Evolutionary conservation across 2,888 invertebrate genomes (phyloP).

Genomic region (Caenorhabditis sinica): DNA sequence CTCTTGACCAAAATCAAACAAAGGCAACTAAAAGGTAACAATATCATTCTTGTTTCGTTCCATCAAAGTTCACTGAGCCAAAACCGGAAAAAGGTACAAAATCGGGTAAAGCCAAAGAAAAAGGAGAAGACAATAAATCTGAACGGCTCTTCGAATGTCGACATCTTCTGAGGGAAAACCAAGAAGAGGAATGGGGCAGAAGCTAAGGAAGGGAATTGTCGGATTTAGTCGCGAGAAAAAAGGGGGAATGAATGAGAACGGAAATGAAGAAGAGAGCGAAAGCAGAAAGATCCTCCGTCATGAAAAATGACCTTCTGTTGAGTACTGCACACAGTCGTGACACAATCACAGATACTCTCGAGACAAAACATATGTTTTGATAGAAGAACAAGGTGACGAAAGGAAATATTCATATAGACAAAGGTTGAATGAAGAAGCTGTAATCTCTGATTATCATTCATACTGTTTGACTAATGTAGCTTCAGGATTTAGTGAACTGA

Average conservation of each 20-base stretch:
- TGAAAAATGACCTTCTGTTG: constrained; percentile 11
- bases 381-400: too few species aligned
- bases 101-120: not conserved
- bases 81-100: not conserved
- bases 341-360: not conserved
- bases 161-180: constrained; percentile 14
- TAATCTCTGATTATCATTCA: too few species aligned
- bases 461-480: too few species aligned
- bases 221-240: constrained; percentile 34
- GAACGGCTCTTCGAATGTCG: constrained; percentile 37
- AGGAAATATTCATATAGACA: too few species aligned
- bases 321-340: not conserved
- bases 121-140: constrained; percentile 34
- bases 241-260: constrained; percentile 6
- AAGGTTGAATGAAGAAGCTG: too few species aligned
- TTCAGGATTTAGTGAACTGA: too few species aligned
- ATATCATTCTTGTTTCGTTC: too few species aligned
- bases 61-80: too few species aligned
- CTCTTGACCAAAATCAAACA: too few species aligned
- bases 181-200: constrained; percentile 21
- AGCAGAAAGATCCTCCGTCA: not conserved
- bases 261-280: not conserved
- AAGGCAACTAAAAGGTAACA: too few species aligned
- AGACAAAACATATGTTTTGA: not conserved
- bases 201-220: constrained; percentile 26